A percentile compares a stretch with the other conserved stretches of the same genome.
These are phyloP conservation scores for Triops cancriformis DNA, from an alignment of 1,140 invertebrate species.

Conservation along the genomic window DNA sequence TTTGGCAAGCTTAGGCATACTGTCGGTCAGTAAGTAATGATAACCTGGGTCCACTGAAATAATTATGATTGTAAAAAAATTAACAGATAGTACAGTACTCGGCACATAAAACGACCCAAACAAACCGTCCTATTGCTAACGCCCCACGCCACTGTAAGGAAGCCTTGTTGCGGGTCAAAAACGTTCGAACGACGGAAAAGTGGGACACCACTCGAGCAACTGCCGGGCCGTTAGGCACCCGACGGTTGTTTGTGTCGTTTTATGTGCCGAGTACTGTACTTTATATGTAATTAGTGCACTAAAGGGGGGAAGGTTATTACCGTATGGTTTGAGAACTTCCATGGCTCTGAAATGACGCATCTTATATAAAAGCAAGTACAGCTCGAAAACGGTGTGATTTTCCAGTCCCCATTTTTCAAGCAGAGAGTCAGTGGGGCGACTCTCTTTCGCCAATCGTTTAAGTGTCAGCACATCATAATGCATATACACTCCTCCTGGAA, in stretches of 20 bases:
- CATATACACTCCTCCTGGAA: conserved; percentile 45
- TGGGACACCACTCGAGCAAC: too few relatives aligned
- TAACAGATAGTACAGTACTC: not conserved
- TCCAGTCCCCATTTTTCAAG: conserved; percentile 65
- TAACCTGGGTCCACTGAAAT: conserved; percentile 48
- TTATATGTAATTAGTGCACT: too few relatives aligned
- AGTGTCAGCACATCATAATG: conserved; percentile 43
- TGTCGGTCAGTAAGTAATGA: conserved; percentile 47
- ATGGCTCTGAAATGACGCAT: conserved; percentile 68
- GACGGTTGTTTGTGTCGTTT: too few relatives aligned
- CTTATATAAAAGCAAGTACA: conserved; percentile 58
- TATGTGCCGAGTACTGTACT: too few relatives aligned
- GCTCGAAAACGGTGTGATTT: conserved; percentile 66
- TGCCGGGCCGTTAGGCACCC: too few relatives aligned
- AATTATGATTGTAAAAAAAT: conserved; percentile 22
- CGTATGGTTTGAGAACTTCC: conserved; percentile 51
- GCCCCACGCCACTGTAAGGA: too few relatives aligned
- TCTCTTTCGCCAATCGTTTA: conserved; percentile 43
- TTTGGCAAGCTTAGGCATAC: conserved; percentile 39
- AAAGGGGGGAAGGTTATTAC: conserved; percentile 36
- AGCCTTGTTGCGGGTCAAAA: too few relatives aligned
- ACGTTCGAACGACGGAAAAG: too few relatives aligned
- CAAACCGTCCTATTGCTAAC: too few relatives aligned
- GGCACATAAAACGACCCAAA: too few relatives aligned
- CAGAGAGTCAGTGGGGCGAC: conserved; percentile 64